These are phyloP conservation scores for Macropus fuliginosus DNA, from an alignment of 2,797 vertebrate genomes.

Conservation along the genomic window DNA sequence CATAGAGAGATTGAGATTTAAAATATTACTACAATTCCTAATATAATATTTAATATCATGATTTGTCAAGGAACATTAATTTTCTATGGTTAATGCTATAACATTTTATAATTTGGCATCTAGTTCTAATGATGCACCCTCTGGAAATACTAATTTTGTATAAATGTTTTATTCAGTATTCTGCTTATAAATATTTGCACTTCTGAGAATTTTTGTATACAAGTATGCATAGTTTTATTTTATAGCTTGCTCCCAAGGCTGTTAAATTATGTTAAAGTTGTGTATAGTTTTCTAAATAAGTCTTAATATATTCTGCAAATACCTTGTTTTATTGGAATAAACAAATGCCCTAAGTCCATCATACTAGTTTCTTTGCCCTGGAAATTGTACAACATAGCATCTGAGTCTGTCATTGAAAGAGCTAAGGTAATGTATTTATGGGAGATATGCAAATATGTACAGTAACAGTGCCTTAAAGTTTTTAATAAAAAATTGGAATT, in stretches of 20 bases:
- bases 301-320: constrained; percentile 62
- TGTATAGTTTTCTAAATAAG: constrained; percentile 81
- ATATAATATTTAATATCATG: constrained; percentile 52
- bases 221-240: constrained; percentile 73
- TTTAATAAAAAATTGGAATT: constrained; percentile 17
- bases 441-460: constrained; percentile 12
- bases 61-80: constrained; percentile 51
- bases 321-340: constrained; percentile 65
- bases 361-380: constrained; percentile 49
- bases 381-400: constrained; percentile 35
- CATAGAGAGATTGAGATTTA: constrained; percentile 40
- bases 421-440: background rate
- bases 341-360: constrained; percentile 63
- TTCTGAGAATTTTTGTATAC: constrained; percentile 75
- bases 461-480: constrained; percentile 20
- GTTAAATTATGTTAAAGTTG: constrained; percentile 74
- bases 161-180: constrained; percentile 72
- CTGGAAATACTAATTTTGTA: constrained; percentile 38
- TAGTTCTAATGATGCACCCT: constrained; percentile 69
- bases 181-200: constrained; percentile 80
- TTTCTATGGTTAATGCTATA: constrained; percentile 41
- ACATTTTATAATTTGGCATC: constrained; percentile 62
- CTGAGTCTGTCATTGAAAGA: constrained; percentile 53
- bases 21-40: constrained; percentile 42
- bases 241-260: constrained; percentile 64